phyloP scores from a whole-genome alignment of 1,140 invertebrate species.

The Doryteuthis pealeii region DNA sequence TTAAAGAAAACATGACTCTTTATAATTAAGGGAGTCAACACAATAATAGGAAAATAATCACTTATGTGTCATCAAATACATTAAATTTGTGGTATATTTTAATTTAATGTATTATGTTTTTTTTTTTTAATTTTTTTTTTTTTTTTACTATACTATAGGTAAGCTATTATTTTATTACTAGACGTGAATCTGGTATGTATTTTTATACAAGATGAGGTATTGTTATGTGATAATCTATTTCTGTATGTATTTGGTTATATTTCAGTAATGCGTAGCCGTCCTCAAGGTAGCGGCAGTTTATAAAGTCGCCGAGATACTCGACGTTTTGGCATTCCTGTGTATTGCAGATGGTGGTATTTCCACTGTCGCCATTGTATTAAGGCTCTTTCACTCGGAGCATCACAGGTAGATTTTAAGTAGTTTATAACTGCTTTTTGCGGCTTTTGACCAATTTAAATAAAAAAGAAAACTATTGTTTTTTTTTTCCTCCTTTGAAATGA shows the following conservation, averaged over 20 bases:
- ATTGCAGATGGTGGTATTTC: conserved; percentile 99
- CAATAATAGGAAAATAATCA: too few relatives aligned
- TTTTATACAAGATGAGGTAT: neutral
- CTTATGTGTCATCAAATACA: too few relatives aligned
- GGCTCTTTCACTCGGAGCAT: conserved; percentile 87
- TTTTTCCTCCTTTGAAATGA: neutral
- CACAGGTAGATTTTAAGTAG: conserved; percentile 68
- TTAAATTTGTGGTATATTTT: too few relatives aligned
- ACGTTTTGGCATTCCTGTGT: conserved; percentile 86
- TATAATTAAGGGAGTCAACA: too few relatives aligned
- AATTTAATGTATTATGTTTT: neutral
- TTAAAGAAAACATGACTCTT: too few relatives aligned
- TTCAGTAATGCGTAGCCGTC: conserved; percentile 91
- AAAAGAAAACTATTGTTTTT: neutral
- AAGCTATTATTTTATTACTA: too few relatives aligned
- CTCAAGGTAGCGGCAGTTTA: conserved; percentile 72
- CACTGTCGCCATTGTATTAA: conserved; percentile 93
- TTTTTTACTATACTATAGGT: too few relatives aligned
- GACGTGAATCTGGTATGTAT: too few relatives aligned
- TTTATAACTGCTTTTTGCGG: too few relatives aligned
- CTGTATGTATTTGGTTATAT: conserved; percentile 19
- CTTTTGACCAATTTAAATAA: too few relatives aligned
- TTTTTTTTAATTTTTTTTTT: conserved; percentile 62
- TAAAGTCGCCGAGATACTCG: conserved; percentile 81
- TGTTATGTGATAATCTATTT: neutral